A percentile compares a stretch with the other conserved stretches of the same genome.
Evolutionary conservation across 2,888 invertebrate genomes (phyloP).

Genomic region (Chymomyza fuscimana): DNA sequence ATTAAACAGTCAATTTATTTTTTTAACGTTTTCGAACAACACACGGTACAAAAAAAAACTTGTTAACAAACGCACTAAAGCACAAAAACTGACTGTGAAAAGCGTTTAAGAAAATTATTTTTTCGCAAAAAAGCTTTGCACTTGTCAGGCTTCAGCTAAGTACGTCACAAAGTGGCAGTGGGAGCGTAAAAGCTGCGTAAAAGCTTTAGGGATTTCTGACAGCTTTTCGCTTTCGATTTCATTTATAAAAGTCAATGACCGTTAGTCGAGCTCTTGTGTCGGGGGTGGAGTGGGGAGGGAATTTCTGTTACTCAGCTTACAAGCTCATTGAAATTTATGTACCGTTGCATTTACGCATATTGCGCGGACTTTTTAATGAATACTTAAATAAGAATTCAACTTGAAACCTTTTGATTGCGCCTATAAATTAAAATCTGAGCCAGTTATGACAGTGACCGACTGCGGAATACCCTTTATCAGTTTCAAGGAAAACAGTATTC

Average conservation of each 20-base stretch:
- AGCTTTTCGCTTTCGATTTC: slow-evolving; percentile 23
- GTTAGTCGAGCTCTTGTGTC: slow-evolving; percentile 7
- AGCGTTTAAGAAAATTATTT: slow-evolving; percentile 36
- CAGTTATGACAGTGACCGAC: no score
- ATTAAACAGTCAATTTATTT: background rate
- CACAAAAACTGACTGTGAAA: slow-evolving; percentile 52
- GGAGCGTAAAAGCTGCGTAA: slow-evolving; percentile 7
- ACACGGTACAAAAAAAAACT: background rate
- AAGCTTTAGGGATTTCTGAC: slow-evolving; percentile 46
- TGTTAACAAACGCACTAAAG: background rate
- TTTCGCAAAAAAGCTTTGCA: slow-evolving; percentile 55
- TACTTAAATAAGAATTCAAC: background rate
- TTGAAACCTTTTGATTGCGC: background rate
- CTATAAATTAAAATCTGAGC: background rate
- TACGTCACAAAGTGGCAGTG: background rate
- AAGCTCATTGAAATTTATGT: background rate
- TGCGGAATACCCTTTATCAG: no score
- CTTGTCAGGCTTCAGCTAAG: slow-evolving; percentile 49
- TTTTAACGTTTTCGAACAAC: background rate
- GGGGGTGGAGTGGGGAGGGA: background rate
- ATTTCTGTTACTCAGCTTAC: background rate
- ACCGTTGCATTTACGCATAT: background rate
- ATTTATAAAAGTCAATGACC: slow-evolving; percentile 23
- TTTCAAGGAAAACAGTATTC: no score
- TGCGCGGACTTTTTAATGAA: background rate